Evolutionary conservation across 1,140 invertebrate species (phyloP).

Genomic region (Scaptomyza graminum): DNA sequence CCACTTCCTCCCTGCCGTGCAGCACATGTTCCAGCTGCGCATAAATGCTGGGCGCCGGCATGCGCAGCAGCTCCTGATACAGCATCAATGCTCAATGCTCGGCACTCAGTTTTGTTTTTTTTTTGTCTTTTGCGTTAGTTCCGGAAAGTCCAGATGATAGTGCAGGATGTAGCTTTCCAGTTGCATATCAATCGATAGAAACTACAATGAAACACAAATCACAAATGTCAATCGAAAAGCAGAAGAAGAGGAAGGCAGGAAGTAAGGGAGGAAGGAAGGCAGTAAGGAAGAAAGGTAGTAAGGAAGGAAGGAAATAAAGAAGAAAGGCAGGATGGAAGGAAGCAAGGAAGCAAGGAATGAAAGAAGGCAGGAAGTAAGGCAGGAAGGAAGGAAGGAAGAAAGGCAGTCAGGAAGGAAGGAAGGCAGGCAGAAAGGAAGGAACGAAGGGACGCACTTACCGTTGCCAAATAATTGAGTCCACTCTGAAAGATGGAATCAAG

Average conservation of each 20-base stretch:
- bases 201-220: conserved; percentile 71
- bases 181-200: conserved; percentile 91
- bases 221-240: neutral
- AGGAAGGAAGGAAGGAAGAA: no score
- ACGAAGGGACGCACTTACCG: conserved; percentile 37
- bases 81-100: conserved; percentile 86
- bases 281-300: no score
- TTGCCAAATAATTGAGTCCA: conserved; percentile 88
- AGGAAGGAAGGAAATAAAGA: no score
- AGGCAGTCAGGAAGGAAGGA: no score
- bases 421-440: no score
- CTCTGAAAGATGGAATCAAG: conserved; percentile 89
- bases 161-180: conserved; percentile 90
- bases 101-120: conserved; percentile 84
- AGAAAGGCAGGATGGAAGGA: no score
- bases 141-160: conserved; percentile 94
- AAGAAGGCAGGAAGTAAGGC: no score
- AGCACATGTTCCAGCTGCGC: conserved; percentile 88
- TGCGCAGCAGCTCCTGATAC: conserved; percentile 86
- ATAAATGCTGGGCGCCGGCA: conserved; percentile 89
- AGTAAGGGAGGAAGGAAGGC: no score
- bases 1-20: conserved; percentile 77
- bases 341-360: no score
- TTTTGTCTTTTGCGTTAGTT: conserved; percentile 76
- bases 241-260: neutral